Conservation (phyloP, 1,140 invertebrate species). For the Macrotrachela quadricornifera region DNA sequence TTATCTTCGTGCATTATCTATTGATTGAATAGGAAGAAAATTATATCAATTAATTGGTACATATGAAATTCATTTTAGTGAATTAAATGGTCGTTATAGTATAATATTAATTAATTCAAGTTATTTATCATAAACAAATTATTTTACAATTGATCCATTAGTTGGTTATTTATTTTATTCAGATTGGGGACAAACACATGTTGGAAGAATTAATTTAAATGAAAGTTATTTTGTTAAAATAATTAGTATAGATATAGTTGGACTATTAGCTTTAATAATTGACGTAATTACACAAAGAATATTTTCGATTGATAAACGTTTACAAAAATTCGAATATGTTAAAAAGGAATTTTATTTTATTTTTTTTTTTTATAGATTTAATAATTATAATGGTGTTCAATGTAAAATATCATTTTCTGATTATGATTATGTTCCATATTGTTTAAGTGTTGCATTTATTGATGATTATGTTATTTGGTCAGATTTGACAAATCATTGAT, state of each 20-base stretch:
- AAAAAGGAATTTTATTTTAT: too few relatives aligned
- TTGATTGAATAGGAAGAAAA: constrained; percentile 69
- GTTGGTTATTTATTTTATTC: constrained; percentile 81
- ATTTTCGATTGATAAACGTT: constrained; percentile 81
- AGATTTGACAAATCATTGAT: background rate
- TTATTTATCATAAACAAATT: constrained; percentile 63
- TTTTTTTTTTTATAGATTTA: background rate
- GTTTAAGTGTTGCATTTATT: background rate
- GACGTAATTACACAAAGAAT: constrained; percentile 77
- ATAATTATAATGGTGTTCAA: constrained; percentile 2
- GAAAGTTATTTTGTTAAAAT: constrained; percentile 70
- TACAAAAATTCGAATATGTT: constrained; percentile 67
- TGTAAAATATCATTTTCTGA: background rate
- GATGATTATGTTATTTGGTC: background rate
- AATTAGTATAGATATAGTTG: constrained; percentile 77
- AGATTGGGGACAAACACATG: constrained; percentile 77
- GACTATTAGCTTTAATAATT: constrained; percentile 89
- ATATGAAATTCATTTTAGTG: constrained; percentile 67
- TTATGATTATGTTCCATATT: background rate
- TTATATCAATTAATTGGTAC: constrained; percentile 29
- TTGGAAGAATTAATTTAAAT: constrained; percentile 91
- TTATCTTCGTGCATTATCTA: constrained; percentile 76
- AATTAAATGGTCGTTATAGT: constrained; percentile 70
- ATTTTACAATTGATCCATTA: constrained; percentile 76
- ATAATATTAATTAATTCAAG: constrained; percentile 61